Evolutionary conservation across 2,113 vertebrate species (phyloP).

Genomic region (Tachysurus fulvidraco): DNA sequence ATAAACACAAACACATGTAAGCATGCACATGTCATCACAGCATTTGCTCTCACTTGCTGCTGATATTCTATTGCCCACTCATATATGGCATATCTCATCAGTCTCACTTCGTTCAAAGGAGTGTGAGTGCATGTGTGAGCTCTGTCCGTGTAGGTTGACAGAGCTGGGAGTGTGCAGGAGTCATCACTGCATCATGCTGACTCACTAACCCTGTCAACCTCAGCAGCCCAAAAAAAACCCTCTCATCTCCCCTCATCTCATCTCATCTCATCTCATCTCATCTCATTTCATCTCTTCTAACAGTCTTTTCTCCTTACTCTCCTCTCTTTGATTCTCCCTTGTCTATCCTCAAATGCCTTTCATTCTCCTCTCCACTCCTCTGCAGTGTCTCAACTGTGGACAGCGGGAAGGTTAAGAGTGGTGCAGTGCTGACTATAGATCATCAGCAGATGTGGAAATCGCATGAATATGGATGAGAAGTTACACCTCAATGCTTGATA

Average conservation of each 20-base stretch:
- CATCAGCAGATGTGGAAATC: slow-evolving; percentile 32
- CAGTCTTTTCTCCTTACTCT: not conserved
- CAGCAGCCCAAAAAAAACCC: slow-evolving; percentile 38
- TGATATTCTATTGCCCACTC: slow-evolving; percentile 34
- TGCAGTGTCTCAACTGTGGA: slow-evolving; percentile 25
- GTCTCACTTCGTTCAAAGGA: slow-evolving; percentile 34
- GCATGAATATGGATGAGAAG: slow-evolving; percentile 43
- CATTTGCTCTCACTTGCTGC: slow-evolving; percentile 25
- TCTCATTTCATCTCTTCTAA: not conserved
- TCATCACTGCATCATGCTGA: slow-evolving; percentile 55
- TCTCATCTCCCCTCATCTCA: too few relatives aligned
- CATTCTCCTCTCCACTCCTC: slow-evolving; percentile 2
- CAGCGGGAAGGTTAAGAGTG: slow-evolving; percentile 45
- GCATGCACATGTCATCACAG: slow-evolving; percentile 30
- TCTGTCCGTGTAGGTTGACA: slow-evolving; percentile 34
- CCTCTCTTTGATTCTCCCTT: not conserved
- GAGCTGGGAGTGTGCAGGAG: slow-evolving; percentile 40
- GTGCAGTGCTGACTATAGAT: slow-evolving; percentile 31
- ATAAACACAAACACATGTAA: slow-evolving; percentile 12
- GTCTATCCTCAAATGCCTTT: not conserved
- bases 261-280: not conserved
- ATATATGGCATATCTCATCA: slow-evolving; percentile 31
- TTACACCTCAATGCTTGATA: slow-evolving; percentile 27
- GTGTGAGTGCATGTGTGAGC: slow-evolving; percentile 35
- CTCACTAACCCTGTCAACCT: slow-evolving; percentile 66